These are phyloP conservation scores for Drosophila nikananu DNA, from an alignment of 1,140 invertebrate genomes.

Conservation along the genomic window DNA sequence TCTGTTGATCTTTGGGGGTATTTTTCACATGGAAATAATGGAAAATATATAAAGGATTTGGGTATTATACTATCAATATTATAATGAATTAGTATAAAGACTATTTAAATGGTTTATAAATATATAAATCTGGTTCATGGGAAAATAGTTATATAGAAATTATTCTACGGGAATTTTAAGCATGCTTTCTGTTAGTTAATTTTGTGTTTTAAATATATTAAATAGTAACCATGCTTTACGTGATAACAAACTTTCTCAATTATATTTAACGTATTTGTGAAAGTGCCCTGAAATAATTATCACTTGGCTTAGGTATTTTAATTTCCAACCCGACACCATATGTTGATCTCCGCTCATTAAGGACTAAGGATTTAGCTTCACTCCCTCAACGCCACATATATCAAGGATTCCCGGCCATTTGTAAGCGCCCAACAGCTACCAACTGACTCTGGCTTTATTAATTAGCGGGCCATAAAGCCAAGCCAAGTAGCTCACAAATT, in stretches of 20 bases:
- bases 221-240: too few relatives aligned
- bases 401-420: constrained; percentile 28
- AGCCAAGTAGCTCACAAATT: constrained; percentile 78
- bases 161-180: too few relatives aligned
- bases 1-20: not conserved
- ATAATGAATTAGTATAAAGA: not conserved
- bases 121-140: not conserved
- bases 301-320: not conserved
- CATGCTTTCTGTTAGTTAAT: not conserved
- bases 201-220: not conserved
- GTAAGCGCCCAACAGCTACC: constrained; percentile 23
- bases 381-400: constrained; percentile 19
- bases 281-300: too few relatives aligned
- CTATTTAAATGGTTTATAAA: too few relatives aligned
- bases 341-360: not conserved
- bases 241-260: too few relatives aligned
- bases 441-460: constrained; percentile 55
- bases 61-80: too few relatives aligned
- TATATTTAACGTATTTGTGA: too few relatives aligned
- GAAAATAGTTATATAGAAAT: not conserved
- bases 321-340: not conserved
- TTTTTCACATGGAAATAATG: not conserved
- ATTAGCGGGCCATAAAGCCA: constrained; percentile 76
- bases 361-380: constrained; percentile 1
- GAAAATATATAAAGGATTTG: not conserved